These are phyloP conservation scores for Nasonia longicornis DNA, from an alignment of 1,140 invertebrate species.

Conservation along the genomic window DNA sequence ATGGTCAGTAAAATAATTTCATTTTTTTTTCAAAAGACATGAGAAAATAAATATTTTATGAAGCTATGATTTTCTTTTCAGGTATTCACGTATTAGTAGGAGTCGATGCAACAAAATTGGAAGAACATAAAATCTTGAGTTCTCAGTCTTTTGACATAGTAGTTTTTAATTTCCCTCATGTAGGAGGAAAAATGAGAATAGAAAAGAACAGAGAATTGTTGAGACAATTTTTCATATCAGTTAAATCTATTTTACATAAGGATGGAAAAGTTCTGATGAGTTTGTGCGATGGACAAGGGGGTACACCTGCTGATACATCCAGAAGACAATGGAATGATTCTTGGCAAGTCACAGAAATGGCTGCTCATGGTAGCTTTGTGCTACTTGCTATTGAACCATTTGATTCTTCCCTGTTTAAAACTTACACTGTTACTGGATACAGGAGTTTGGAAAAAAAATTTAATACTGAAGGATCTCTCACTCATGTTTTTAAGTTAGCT, in stretches of 20 bases:
- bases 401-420: constrained; percentile 57
- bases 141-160: constrained; percentile 67
- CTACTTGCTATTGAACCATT: constrained; percentile 68
- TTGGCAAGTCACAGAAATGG: constrained; percentile 76
- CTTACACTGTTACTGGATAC: constrained; percentile 69
- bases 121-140: constrained; percentile 54
- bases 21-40: constrained; percentile 8
- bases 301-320: constrained; percentile 69
- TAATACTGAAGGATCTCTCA: constrained; percentile 67
- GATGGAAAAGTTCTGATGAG: constrained; percentile 70
- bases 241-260: constrained; percentile 57
- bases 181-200: constrained; percentile 76
- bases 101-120: constrained; percentile 70
- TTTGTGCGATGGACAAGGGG: constrained; percentile 75
- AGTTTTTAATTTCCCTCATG: constrained; percentile 77
- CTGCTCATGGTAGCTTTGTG: constrained; percentile 69
- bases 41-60: not conserved
- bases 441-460: constrained; percentile 73
- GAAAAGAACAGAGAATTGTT: constrained; percentile 73
- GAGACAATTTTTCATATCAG: constrained; percentile 70
- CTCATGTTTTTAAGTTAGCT: constrained; percentile 66
- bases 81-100: constrained; percentile 67
- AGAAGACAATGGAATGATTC: constrained; percentile 72
- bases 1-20: constrained; percentile 57
- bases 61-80: constrained; percentile 61